Conservation (phyloP, 2,797 vertebrate species). For the Columba guinea region DNA sequence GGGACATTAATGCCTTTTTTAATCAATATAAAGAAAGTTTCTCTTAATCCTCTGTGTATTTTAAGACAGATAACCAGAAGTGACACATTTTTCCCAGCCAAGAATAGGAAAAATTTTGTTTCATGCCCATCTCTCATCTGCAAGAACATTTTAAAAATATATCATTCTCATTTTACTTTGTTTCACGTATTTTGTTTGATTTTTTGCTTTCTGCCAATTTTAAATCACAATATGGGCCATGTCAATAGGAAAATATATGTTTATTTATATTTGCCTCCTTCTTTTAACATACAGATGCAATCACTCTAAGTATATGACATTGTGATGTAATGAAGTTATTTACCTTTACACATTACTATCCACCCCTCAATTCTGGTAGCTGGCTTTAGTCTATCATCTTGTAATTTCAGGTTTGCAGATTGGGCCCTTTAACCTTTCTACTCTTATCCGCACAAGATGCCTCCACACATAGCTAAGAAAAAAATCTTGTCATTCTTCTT, state of each 20-base stretch:
- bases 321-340: neutral
- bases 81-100: rapidly evolving
- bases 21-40: neutral
- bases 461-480: neutral
- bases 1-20: neutral
- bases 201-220: neutral
- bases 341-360: neutral
- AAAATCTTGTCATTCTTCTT: neutral
- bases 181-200: neutral
- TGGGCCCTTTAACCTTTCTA: neutral
- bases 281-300: neutral
- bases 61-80: neutral
- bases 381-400: neutral
- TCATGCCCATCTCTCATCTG: neutral
- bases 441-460: neutral
- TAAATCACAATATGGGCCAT: neutral
- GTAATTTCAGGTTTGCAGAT: neutral
- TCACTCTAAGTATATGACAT: neutral
- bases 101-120: neutral
- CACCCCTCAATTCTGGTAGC: neutral
- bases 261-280: neutral
- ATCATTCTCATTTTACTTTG: neutral
- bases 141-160: neutral
- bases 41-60: neutral
- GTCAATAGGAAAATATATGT: neutral